These are phyloP conservation scores for Nannoperca obscura DNA, from an alignment of 2,797 vertebrate genomes.

Conservation along the genomic window DNA sequence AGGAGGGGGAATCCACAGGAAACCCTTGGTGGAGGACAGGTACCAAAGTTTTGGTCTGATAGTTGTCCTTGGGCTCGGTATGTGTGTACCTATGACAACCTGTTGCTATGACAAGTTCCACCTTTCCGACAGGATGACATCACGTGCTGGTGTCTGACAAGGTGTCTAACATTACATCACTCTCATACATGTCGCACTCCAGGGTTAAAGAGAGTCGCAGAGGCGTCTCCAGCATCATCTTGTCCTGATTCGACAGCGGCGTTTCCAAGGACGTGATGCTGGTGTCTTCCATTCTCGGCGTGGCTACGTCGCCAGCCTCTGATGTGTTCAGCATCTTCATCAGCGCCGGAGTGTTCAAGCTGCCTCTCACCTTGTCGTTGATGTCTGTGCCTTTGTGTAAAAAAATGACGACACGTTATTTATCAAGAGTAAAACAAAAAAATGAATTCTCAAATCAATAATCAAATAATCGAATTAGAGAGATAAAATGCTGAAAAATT, in stretches of 20 bases:
- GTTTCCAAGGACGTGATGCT: slow-evolving; percentile 89
- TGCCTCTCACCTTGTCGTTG: slow-evolving; percentile 94
- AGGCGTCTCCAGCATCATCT: slow-evolving; percentile 88
- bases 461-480: background rate
- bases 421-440: background rate
- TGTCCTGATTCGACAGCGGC: slow-evolving; percentile 86
- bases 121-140: slow-evolving; percentile 66
- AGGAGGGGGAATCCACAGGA: slow-evolving; percentile 60
- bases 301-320: slow-evolving; percentile 88
- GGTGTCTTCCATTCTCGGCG: slow-evolving; percentile 88
- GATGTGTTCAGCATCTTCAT: slow-evolving; percentile 96
- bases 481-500: background rate
- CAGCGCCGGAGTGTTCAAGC: slow-evolving; percentile 91
- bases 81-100: slow-evolving; percentile 53
- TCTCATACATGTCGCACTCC: slow-evolving; percentile 99
- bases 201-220: slow-evolving; percentile 90
- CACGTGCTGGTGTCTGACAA: slow-evolving; percentile 98
- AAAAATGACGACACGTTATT: slow-evolving; percentile 14
- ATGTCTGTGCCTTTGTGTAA: slow-evolving; percentile 93
- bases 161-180: slow-evolving; percentile 97
- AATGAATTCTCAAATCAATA: background rate
- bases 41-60: slow-evolving; percentile 45
- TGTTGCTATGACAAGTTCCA: slow-evolving; percentile 50
- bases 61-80: slow-evolving; percentile 48
- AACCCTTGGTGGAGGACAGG: slow-evolving; percentile 53